Evolutionary conservation across 2,113 vertebrate species (phyloP).

Genomic region (Holacanthus passer): DNA sequence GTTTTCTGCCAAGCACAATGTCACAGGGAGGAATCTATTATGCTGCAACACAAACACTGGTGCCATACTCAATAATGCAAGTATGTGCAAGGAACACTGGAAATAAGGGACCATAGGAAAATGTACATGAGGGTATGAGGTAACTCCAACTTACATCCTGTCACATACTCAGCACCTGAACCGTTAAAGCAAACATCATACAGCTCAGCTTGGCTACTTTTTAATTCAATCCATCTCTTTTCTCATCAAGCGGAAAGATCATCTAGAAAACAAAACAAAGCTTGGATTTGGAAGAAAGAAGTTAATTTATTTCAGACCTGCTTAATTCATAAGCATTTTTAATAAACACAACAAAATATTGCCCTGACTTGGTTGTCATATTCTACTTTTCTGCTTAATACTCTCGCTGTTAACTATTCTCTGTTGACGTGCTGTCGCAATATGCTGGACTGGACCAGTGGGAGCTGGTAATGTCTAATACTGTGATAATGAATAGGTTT

Average conservation of each 20-base stretch:
- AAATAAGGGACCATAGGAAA: neutral
- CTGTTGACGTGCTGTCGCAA: too few species aligned
- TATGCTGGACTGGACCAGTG: too few species aligned
- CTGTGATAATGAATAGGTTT: too few species aligned
- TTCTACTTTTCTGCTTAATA: neutral
- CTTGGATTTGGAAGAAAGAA: neutral
- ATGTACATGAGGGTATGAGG: neutral
- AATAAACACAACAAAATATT: neutral
- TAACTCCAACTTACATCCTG: constrained; percentile 1
- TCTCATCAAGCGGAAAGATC: neutral
- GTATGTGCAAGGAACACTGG: neutral
- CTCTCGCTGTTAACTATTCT: too few species aligned
- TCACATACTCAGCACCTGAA: neutral
- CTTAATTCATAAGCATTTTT: neutral
- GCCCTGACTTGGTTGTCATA: neutral
- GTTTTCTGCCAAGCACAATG: neutral
- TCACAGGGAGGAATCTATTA: neutral
- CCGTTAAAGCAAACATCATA: neutral
- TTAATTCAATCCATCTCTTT: neutral
- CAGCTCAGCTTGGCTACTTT: neutral
- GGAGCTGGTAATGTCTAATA: too few species aligned
- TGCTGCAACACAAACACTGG: neutral
- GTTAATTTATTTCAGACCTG: neutral
- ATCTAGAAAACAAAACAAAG: neutral
- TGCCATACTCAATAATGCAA: neutral